Conservation (phyloP, 2,113 vertebrate genomes). For the Hyla sarda region DNA sequence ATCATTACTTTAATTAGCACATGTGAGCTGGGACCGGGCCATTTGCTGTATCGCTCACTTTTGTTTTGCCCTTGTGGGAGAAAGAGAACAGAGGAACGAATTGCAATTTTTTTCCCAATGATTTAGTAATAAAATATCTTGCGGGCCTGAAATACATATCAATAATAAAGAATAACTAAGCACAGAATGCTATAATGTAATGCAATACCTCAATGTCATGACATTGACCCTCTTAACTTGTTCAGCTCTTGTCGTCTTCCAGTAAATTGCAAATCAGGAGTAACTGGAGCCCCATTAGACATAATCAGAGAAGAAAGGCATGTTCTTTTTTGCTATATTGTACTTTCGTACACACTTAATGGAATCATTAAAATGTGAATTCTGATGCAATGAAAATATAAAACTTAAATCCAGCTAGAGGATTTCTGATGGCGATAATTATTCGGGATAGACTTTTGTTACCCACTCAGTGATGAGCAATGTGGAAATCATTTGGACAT, state of each 20-base stretch:
- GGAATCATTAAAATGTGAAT: conserved; percentile 88
- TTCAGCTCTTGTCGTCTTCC: conserved; percentile 61
- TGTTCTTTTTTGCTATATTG: conserved; percentile 77
- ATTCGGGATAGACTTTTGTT: conserved; percentile 83
- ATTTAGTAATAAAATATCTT: conserved; percentile 67
- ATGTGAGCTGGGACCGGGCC: conserved; percentile 68
- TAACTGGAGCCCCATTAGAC: conserved; percentile 85
- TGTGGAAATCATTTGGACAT: conserved; percentile 85
- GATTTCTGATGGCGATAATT: conserved; percentile 85
- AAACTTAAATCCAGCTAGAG: conserved; percentile 76
- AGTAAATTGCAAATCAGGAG: conserved; percentile 86
- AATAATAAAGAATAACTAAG: conserved; percentile 58
- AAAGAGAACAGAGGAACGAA: conserved; percentile 63
- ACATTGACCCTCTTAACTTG: conserved; percentile 54
- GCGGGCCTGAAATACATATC: conserved; percentile 64
- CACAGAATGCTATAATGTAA: conserved; percentile 43
- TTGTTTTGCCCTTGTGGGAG: conserved; percentile 66
- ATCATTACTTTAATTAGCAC: conserved; percentile 71
- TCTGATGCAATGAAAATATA: conserved; percentile 81
- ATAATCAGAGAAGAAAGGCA: conserved; percentile 85
- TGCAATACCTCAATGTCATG: conserved; percentile 58
- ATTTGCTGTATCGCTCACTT: conserved; percentile 66
- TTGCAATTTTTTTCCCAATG: conserved; percentile 62
- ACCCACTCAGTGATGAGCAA: conserved; percentile 80
- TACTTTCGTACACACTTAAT: conserved; percentile 83